Base-by-base conservation (phyloP, 2,797 vertebrate species). In the Alouatta caraya region DNA sequence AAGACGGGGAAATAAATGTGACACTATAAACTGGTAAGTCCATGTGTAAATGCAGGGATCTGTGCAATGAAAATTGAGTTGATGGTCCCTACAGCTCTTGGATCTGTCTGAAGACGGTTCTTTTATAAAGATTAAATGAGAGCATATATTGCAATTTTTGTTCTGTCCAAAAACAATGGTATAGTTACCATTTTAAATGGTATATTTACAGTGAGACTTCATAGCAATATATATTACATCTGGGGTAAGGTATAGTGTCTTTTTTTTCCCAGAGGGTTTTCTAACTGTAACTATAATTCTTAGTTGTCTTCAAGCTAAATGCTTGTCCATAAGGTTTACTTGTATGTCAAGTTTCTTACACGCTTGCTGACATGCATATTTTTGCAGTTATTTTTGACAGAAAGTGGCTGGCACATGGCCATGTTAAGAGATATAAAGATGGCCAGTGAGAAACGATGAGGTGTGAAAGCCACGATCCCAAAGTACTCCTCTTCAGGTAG, bases 271-370 rank as follows among this genome's bases (percentile, higher is more conserved):
- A 80, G 5, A 57, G 21, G 85, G 9, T 92, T 93, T 96, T 91
- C 59, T 80, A 57, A 76, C 5, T 87, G 33, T 76, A 76, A 80
- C 7, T 80, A 48, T 61, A 82, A 94, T 87, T 90, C n/a, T 94
- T n/a, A 90, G 11, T 42, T 93, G 46, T 88, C 86, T 95, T 83
- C 59, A 91, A 76, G 30, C 28, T 59, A 90, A 80, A 73, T 93
- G 39, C 42, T 91, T 82, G 15, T 93, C n/a, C 82, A 61, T 4
- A 72, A 92, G 86, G 39, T 96, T 97, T 76, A 88, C 9, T 88
- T 88, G 22, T 46, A 72, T 72, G 67, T 72, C n/a, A 72, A 22
- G 19, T 39, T 39, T 37, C 80, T 94, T 84, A 87, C 55, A 81
- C 46, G 26, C 89, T 59, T n/a, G 48, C 8, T 64, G 64, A 37